These are phyloP conservation scores for Melieria crassipennis DNA, from an alignment of 2,888 invertebrate species.

Conservation along the genomic window DNA sequence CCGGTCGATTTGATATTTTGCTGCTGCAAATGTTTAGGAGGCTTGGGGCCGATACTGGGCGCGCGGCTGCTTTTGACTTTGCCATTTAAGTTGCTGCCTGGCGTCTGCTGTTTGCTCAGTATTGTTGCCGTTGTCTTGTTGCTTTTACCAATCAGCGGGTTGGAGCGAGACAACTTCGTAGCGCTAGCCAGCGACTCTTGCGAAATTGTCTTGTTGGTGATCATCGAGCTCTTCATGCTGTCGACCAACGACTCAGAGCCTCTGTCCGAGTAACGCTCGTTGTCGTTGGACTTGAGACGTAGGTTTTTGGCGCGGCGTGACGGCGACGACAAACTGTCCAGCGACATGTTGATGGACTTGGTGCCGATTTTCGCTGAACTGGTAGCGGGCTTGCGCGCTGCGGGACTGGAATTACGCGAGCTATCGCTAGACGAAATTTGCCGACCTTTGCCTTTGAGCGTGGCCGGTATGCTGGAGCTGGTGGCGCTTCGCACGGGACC, in stretches of 20 bases:
- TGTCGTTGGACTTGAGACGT: slow-evolving; percentile 36
- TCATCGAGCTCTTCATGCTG: slow-evolving; percentile 65
- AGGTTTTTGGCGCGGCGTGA: slow-evolving; percentile 52
- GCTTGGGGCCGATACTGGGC: slow-evolving; percentile 43
- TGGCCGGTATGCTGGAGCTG: slow-evolving; percentile 59
- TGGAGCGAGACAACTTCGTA: slow-evolving; percentile 56
- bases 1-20: slow-evolving; percentile 59
- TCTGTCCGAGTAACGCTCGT: slow-evolving; percentile 54
- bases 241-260: slow-evolving; percentile 63
- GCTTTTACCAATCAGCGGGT: slow-evolving; percentile 54
- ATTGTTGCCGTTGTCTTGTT: slow-evolving; percentile 30
- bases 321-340: slow-evolving; percentile 62
- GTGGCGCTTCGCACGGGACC: slow-evolving; percentile 60
- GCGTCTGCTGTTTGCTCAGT: slow-evolving; percentile 4
- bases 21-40: slow-evolving; percentile 50
- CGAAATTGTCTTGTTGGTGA: slow-evolving; percentile 64
- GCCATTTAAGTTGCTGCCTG: slow-evolving; percentile 17
- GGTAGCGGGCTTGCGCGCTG: slow-evolving; percentile 52
- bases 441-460: slow-evolving; percentile 51
- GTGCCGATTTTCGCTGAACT: slow-evolving; percentile 49
- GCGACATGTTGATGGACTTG: slow-evolving; percentile 63
- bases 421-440: slow-evolving; percentile 66
- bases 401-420: slow-evolving; percentile 60
- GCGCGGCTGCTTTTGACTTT: slow-evolving; percentile 36
- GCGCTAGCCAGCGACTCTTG: slow-evolving; percentile 60